phyloP scores from a whole-genome alignment of 2,888 invertebrate species.

The Melikaiella ostensackeni region DNA sequence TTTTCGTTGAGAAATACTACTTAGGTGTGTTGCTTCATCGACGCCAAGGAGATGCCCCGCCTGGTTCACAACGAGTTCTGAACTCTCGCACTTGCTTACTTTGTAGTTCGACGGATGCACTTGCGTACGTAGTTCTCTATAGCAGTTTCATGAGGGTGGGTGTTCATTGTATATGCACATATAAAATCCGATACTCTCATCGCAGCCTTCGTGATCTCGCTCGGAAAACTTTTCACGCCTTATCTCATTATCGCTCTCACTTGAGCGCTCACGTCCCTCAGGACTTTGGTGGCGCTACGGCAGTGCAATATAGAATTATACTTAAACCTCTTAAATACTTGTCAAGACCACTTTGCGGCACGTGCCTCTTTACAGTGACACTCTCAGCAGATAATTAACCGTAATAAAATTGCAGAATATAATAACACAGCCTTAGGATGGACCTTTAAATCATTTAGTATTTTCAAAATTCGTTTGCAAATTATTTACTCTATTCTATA shows the following conservation, averaged over 20 bases:
- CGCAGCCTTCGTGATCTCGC: slow-evolving; percentile 57
- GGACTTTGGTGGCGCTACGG: neutral
- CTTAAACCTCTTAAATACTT: neutral
- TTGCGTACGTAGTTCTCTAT: slow-evolving; percentile 20
- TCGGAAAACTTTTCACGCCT: slow-evolving; percentile 58
- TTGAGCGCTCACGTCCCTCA: slow-evolving; percentile 38
- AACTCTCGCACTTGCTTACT: slow-evolving; percentile 53
- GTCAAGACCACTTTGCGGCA: slow-evolving; percentile 2
- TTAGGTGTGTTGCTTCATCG: neutral
- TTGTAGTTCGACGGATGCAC: slow-evolving; percentile 40
- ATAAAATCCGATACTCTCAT: slow-evolving; percentile 40
- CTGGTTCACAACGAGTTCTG: slow-evolving; percentile 5
- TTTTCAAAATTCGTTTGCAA: no score
- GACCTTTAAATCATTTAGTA: no score
- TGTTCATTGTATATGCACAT: neutral
- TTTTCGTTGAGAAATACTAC: slow-evolving; percentile 1
- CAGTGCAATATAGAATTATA: neutral
- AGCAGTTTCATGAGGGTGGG: neutral
- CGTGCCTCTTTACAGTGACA: neutral
- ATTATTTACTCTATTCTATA: no score
- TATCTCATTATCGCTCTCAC: slow-evolving; percentile 60
- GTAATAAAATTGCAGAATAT: neutral
- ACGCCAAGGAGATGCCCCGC: neutral
- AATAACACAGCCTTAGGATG: no score
- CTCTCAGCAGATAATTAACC: neutral